These are phyloP conservation scores for Alexandromys oeconomus DNA, from an alignment of 2,797 vertebrate species.

Conservation along the genomic window DNA sequence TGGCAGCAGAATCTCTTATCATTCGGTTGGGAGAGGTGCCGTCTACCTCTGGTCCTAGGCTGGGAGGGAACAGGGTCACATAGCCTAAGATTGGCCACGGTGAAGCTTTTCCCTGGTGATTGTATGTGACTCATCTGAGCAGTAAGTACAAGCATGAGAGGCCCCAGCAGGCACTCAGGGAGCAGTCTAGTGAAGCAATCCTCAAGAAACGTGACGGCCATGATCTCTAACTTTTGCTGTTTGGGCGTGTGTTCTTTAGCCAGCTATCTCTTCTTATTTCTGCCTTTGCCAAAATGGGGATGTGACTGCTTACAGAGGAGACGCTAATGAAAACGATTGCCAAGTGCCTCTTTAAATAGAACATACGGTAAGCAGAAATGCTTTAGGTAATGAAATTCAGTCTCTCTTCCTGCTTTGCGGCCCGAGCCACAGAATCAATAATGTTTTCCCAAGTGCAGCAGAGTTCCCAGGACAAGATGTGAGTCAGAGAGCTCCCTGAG, in stretches of 20 bases:
- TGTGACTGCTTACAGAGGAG: not conserved
- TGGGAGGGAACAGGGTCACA: not conserved
- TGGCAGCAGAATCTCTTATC: conserved; percentile 76
- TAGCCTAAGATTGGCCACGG: not conserved
- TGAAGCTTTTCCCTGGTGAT: not conserved
- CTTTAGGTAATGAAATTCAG: conserved; percentile 13
- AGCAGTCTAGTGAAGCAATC: not conserved
- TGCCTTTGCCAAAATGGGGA: not conserved
- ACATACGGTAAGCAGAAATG: not conserved
- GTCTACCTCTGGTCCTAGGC: conserved; percentile 74
- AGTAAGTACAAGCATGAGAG: not conserved
- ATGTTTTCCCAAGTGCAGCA: conserved; percentile 31
- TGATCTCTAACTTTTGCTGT: not conserved
- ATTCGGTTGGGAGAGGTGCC: conserved; percentile 79
- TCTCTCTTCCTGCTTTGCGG: conserved; percentile 21
- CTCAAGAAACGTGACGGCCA: not conserved
- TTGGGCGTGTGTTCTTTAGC: not conserved
- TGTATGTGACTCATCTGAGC: not conserved
- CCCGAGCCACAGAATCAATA: conserved; percentile 47
- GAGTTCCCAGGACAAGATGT: conserved; percentile 25
- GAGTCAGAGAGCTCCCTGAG: not conserved
- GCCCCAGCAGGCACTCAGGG: fast-evolving
- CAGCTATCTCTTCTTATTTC: not conserved
- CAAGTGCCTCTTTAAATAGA: conserved; percentile 37
- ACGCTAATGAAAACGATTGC: conserved; percentile 22